Percentiles rank a stretch among this genome's conserved stretches.
These are phyloP conservation scores for Rhinella marina DNA, from an alignment of 2,797 vertebrate genomes.

Conservation along the genomic window DNA sequence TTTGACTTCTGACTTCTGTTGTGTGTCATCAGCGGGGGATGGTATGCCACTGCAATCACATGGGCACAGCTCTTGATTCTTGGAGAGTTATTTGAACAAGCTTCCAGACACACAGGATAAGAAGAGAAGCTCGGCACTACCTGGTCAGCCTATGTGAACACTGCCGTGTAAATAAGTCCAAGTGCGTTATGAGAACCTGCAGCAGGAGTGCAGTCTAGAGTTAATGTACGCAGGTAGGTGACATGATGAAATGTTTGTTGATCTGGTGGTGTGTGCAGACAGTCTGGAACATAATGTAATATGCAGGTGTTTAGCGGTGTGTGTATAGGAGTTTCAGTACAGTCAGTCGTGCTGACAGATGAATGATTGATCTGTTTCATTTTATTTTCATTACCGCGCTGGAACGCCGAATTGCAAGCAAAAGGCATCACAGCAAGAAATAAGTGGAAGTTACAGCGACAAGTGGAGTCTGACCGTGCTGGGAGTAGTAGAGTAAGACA, in stretches of 20 bases:
- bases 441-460: constrained; percentile 4
- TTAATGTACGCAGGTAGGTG: background rate
- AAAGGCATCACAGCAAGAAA: background rate
- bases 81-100: background rate
- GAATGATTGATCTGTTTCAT: constrained; percentile 42
- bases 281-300: constrained; percentile 32
- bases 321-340: constrained; percentile 13
- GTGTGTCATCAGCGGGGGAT: too few species aligned
- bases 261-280: constrained; percentile 9
- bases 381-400: constrained; percentile 24
- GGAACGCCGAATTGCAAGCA: background rate
- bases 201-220: background rate
- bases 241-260: background rate
- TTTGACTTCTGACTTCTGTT: too few species aligned
- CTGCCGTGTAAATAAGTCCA: background rate
- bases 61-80: too few species aligned
- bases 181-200: background rate
- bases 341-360: constrained; percentile 18
- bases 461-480: background rate
- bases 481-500: background rate
- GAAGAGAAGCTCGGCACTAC: background rate
- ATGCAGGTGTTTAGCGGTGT: constrained; percentile 31
- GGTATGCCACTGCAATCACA: too few species aligned
- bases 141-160: background rate
- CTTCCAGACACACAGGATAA: background rate